Evolutionary conservation across 2,888 invertebrate genomes (phyloP).

Genomic region (Rhopalosiphum nymphaeae): DNA sequence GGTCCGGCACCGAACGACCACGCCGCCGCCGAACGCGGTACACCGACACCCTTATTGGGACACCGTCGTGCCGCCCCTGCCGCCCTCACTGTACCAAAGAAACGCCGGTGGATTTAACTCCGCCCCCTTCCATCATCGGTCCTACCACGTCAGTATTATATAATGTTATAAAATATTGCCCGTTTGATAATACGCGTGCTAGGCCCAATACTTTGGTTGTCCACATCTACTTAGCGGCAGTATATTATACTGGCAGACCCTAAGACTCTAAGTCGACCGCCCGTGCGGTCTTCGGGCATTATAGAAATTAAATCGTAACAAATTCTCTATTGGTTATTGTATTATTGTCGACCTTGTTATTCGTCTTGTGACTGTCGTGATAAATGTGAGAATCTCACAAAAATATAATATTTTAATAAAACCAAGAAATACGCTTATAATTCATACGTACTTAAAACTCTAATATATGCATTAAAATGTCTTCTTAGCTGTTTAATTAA

Average conservation of each 20-base stretch:
- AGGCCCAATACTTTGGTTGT: not conserved
- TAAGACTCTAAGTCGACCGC: not conserved
- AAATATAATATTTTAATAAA: not conserved
- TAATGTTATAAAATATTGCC: not conserved
- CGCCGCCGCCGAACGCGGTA: slow-evolving; percentile 63
- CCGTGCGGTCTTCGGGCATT: not conserved
- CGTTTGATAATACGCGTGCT: not conserved
- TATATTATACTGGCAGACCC: not conserved
- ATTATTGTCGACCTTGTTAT: not conserved
- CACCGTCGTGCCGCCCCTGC: slow-evolving; percentile 60
- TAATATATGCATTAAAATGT: not conserved
- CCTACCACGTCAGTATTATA: slow-evolving; percentile 58
- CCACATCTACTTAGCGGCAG: not conserved
- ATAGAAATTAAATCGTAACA: not conserved
- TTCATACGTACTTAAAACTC: not conserved
- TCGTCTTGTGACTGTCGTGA: not conserved
- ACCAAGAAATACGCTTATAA: not conserved
- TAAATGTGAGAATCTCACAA: not conserved
- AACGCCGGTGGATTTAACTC: not conserved
- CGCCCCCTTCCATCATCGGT: slow-evolving; percentile 56
- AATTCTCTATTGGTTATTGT: not conserved
- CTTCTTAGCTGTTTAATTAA: not conserved
- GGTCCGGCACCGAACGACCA: slow-evolving; percentile 65
- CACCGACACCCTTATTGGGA: slow-evolving; percentile 61
- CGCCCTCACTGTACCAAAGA: slow-evolving; percentile 60